phyloP scores from a whole-genome alignment of 2,797 vertebrate genomes.

The Dallia pectoralis region DNA sequence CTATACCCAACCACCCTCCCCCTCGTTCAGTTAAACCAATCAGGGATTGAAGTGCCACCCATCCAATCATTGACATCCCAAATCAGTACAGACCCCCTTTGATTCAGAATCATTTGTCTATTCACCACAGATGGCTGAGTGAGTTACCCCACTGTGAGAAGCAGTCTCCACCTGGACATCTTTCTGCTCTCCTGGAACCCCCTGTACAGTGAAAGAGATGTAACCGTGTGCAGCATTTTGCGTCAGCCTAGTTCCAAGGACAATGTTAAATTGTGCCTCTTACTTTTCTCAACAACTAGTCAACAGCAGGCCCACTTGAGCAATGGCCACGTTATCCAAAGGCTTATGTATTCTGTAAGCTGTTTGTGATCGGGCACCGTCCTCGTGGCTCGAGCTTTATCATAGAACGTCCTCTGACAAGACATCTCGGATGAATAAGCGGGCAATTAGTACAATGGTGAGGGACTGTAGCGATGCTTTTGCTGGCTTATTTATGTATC shows the following conservation, averaged over 20 bases:
- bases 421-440: background rate
- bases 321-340: constrained; percentile 27
- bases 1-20: constrained; percentile 43
- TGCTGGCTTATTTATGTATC: background rate
- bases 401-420: background rate
- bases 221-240: constrained; percentile 68
- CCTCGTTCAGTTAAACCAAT: constrained; percentile 75
- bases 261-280: constrained; percentile 69
- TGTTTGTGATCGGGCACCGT: background rate
- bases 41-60: constrained; percentile 77
- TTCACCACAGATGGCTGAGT: constrained; percentile 73
- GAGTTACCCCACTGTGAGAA: constrained; percentile 69
- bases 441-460: background rate
- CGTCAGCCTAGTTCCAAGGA: constrained; percentile 50
- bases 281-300: constrained; percentile 57
- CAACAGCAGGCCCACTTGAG: constrained; percentile 45
- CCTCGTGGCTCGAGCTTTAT: background rate
- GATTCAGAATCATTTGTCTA: constrained; percentile 83
- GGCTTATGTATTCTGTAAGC: background rate
- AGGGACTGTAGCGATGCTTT: background rate
- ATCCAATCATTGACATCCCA: constrained; percentile 80
- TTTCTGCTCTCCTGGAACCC: constrained; percentile 62
- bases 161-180: constrained; percentile 75
- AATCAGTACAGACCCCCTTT: constrained; percentile 77
- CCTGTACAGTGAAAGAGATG: constrained; percentile 69